Percentiles rank a stretch among this genome's conserved stretches.
Evolutionary conservation across 2,888 invertebrate genomes (phyloP).

Genomic region (Geophilus truncorum): DNA sequence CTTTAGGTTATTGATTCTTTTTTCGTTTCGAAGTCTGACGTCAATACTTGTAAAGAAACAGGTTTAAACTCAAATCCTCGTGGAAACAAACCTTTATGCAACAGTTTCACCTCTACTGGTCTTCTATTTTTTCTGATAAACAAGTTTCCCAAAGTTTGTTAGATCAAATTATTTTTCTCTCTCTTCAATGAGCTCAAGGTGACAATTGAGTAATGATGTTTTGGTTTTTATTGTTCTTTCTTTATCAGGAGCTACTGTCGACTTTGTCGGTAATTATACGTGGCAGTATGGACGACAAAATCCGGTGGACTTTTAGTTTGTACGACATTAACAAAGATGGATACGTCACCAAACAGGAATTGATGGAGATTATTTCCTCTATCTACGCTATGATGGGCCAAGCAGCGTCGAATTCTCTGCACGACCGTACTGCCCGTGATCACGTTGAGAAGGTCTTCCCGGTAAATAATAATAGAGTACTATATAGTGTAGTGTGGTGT

Average conservation of each 20-base stretch:
- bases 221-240: slow-evolving; percentile 22
- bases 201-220: neutral
- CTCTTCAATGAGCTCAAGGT: too few species aligned
- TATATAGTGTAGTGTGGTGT: too few species aligned
- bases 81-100: neutral
- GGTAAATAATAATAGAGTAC: slow-evolving; percentile 38
- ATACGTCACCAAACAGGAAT: slow-evolving; percentile 83
- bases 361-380: slow-evolving; percentile 79
- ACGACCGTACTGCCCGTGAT: slow-evolving; percentile 48
- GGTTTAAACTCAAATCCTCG: neutral
- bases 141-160: too few species aligned
- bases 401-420: slow-evolving; percentile 47
- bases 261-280: slow-evolving; percentile 86
- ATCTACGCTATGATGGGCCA: slow-evolving; percentile 75
- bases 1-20: slow-evolving; percentile 12
- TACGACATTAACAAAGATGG: slow-evolving; percentile 96
- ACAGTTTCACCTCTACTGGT: neutral
- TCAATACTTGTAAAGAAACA: neutral
- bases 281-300: slow-evolving; percentile 87
- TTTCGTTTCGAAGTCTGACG: neutral
- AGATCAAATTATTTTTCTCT: neutral
- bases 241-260: slow-evolving; percentile 78
- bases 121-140: neutral
- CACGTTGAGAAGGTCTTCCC: slow-evolving; percentile 50
- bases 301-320: slow-evolving; percentile 94